Base-by-base conservation (phyloP, 2,888 invertebrate genomes). In the Brachylomia viminalis region DNA sequence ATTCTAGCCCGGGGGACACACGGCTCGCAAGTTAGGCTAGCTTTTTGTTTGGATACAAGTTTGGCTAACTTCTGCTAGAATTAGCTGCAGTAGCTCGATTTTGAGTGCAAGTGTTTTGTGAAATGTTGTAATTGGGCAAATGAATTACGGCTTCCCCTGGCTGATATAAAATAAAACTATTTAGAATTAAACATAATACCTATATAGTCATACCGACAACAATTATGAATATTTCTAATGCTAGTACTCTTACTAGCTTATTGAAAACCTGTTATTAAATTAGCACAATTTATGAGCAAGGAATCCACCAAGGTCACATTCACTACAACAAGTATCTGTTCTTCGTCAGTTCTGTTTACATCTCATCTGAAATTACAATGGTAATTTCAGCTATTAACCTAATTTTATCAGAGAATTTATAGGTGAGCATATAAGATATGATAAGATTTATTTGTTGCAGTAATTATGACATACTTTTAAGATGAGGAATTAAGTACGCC, bases 1-100 rank as follows among this genome's bases (percentile, higher is more conserved):
- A 88, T 82, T 82, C 72, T 64, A 61, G 65, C 80, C 77, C 49
- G 6, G 13, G 83, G 81, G 86, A 83, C 83, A 82, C 68, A 83
- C 78, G 76, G 73, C 49, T 52, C 0, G 30, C 13, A 64, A 77
- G 79, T 75, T 68, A 17, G 20, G 15, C 33, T 45, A 79, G 66
- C 61, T 52, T 83, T 81, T 72, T 85, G 76, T 77, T 85, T 68
- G 72, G 38, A 64, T 47, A 77, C 79, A 58, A 71, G 58, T 84
- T 72, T 68, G 56, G 23, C 11, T 54, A 79, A 68, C 69, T 72
- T 68, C 47, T 61, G 56, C 49, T 74, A 17, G 45, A 54, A 67
- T 52, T 67, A 13, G 45, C n/a, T 30, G 62, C 47, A 45, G 33
- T 47, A 47, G 45, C 11, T 52, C 80, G 33, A 59, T 65, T 59